phyloP scores from a whole-genome alignment of 2,797 vertebrate genomes.

The Diplodus sargus region DNA sequence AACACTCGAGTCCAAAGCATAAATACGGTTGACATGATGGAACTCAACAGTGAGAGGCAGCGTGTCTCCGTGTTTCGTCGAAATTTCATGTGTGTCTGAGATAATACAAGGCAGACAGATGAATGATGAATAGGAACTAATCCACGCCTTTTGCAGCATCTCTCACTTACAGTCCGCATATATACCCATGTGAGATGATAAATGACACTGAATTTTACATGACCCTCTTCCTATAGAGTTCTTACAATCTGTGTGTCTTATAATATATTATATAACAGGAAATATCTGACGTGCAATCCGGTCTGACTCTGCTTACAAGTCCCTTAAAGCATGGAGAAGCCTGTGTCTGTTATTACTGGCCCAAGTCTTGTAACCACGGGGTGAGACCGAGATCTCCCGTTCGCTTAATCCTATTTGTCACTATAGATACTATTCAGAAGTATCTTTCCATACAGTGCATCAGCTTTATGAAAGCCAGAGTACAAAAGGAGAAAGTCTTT shows the following conservation, averaged over 20 bases:
- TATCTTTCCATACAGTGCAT: slow-evolving; percentile 18
- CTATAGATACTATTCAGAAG: slow-evolving; percentile 16
- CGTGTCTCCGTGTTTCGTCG: background rate
- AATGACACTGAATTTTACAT: slow-evolving; percentile 27
- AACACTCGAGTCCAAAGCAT: background rate
- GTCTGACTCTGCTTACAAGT: background rate
- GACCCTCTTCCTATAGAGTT: background rate
- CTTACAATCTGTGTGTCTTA: slow-evolving; percentile 5
- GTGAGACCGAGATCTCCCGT: slow-evolving; percentile 24
- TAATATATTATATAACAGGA: slow-evolving; percentile 16
- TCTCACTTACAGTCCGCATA: background rate
- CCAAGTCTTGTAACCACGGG: slow-evolving; percentile 23
- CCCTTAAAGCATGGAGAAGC: slow-evolving; percentile 20
- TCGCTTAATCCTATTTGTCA: slow-evolving; percentile 45
- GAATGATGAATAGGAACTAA: slow-evolving; percentile 1
- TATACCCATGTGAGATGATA: background rate
- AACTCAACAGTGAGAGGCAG: background rate
- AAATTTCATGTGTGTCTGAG: background rate
- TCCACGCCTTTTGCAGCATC: background rate
- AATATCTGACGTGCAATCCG: slow-evolving; percentile 18
- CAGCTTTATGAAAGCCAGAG: slow-evolving; percentile 1
- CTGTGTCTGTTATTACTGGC: slow-evolving; percentile 22
- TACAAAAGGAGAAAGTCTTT: background rate
- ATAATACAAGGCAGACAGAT: slow-evolving; percentile 3
- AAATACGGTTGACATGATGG: slow-evolving; percentile 1